Percentiles rank a stretch among this genome's conserved stretches.
These are phyloP conservation scores for Florisuga fusca DNA, from an alignment of 2,797 vertebrate genomes.

Conservation along the genomic window DNA sequence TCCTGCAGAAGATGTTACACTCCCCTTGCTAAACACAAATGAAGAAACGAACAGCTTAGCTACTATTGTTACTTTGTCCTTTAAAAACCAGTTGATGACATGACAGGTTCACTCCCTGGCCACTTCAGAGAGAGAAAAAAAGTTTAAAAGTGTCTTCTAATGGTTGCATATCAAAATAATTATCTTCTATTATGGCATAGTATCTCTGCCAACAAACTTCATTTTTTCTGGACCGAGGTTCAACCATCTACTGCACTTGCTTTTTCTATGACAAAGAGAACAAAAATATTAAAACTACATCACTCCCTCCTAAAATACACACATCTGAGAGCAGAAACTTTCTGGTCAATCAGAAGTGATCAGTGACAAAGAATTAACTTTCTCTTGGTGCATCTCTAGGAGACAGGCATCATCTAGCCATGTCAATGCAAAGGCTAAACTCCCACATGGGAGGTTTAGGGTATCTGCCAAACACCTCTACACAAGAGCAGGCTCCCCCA, in stretches of 20 bases:
- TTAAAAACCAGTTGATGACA: neutral
- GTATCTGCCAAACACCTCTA: neutral
- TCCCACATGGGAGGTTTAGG: neutral
- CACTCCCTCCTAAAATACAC: neutral
- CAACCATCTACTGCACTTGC: neutral
- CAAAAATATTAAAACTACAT: neutral
- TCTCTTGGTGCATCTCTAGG: neutral
- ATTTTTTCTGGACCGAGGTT: neutral
- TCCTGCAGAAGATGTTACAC: slow-evolving; percentile 30
- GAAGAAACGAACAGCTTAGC: slow-evolving; percentile 7
- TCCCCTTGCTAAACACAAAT: slow-evolving; percentile 20
- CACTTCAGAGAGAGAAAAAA: neutral
- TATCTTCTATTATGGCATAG: neutral
- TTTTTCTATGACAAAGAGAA: neutral
- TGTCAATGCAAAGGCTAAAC: neutral
- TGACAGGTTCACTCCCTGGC: neutral
- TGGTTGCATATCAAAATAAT: neutral
- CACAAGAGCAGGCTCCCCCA: neutral
- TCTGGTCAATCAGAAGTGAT: neutral
- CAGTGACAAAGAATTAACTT: neutral
- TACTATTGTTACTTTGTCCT: slow-evolving; percentile 37
- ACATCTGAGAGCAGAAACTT: neutral
- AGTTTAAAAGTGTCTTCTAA: neutral
- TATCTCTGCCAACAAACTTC: neutral
- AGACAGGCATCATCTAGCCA: neutral